Evolutionary conservation across 1,140 invertebrate species (phyloP), one percentile per base, ranked within the genome.

Genomic region (Chironomus tepperi): DNA sequence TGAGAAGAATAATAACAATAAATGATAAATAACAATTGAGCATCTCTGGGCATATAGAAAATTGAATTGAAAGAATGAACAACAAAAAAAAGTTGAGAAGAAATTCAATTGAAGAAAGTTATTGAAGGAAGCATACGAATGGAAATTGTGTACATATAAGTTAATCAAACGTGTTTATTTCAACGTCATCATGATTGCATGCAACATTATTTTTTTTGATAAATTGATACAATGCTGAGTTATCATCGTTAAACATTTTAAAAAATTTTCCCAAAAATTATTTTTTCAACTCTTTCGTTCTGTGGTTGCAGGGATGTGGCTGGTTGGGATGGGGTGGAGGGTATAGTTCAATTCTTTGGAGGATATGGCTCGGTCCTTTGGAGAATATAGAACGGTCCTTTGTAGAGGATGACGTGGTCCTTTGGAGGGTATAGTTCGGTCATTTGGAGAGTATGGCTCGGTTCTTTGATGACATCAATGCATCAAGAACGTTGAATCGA

Each of bases 221-320:
- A 70, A 70, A 70, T 70, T 70, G 65, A 70, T 70, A 70, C 19
- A 57, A 57, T 57, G 47, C n/a, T 57, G 65, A 57, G 47, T 16
- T 21, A 70, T 70, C 65, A 70, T 70, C 65, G 65, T 21, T 34
- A 34, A 34, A 5, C 24, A 34, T 34, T 34, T 34, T 34, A 34
- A 34, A 34, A 34, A 34, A 34, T 34, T n/a, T 34, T 34, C 24
- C 24, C 24, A 34, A 34, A 34, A 34, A 1, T 5, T n/a, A n/a
- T 34, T 34, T 34, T 34, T 34, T 34, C 24, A 34, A 2, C 24
- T 34, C 24, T 34, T 34, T 34, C 5, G 1, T 5, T 34, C 24
- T 34, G 1, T 34, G 5, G 24, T 2, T 34, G 5, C 24, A 34
- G 24, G 5, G 24, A 34, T 34, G 24, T 1, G 5, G 5, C 1